A percentile compares a stretch with the other conserved stretches of the same genome.
These are phyloP conservation scores for Oreohelix idahoensis DNA, from an alignment of 1,140 invertebrate genomes.

Conservation along the genomic window DNA sequence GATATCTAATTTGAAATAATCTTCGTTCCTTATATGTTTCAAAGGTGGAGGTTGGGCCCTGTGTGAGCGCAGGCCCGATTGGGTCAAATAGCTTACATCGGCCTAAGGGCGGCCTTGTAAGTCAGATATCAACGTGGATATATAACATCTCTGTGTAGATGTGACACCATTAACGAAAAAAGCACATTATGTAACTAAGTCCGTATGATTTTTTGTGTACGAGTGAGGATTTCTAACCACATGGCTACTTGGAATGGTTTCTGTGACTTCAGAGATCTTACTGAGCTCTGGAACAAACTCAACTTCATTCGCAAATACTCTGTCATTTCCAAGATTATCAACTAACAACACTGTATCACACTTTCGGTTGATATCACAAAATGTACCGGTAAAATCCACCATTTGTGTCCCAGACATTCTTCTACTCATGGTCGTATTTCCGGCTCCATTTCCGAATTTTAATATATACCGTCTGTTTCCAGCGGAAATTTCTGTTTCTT, in stretches of 20 bases:
- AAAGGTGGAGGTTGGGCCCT: too few relatives aligned
- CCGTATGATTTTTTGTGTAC: not conserved
- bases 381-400: conserved; percentile 11
- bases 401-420: conserved; percentile 13
- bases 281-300: conserved; percentile 22
- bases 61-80: too few relatives aligned
- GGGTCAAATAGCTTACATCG: too few relatives aligned
- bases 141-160: too few relatives aligned
- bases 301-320: not conserved
- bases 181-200: not conserved
- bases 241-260: conserved; percentile 5
- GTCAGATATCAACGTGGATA: too few relatives aligned
- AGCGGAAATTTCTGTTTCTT: not conserved
- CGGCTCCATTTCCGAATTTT: not conserved
- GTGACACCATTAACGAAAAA: too few relatives aligned
- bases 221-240: not conserved
- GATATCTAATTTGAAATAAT: too few relatives aligned
- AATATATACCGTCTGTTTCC: not conserved
- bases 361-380: not conserved
- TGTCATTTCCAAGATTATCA: not conserved
- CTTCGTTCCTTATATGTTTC: too few relatives aligned
- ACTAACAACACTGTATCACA: not conserved
- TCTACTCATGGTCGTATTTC: not conserved
- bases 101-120: too few relatives aligned
- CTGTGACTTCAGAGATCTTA: conserved; percentile 22